Percentiles rank a stretch among this genome's conserved stretches.
Evolutionary conservation across 2,888 invertebrate species (phyloP).

Genomic region (Drosophila lutescens): DNA sequence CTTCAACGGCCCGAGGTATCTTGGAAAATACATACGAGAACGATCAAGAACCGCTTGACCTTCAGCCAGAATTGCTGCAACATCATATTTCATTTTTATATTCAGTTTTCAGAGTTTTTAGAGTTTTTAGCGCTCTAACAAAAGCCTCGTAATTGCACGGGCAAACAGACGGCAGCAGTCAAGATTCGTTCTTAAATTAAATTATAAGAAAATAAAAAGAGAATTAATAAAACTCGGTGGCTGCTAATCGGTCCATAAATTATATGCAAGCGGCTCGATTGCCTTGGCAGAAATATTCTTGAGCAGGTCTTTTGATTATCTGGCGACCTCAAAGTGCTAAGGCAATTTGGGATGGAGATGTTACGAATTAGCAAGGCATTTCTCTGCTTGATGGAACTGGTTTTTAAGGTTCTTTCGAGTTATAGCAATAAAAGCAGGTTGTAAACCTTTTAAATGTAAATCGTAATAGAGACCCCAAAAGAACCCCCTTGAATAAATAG

Average conservation of each 20-base stretch:
- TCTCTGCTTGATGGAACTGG: constrained; percentile 24
- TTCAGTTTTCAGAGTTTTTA: constrained; percentile 13
- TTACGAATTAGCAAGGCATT: constrained; percentile 29
- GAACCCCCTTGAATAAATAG: constrained; percentile 38
- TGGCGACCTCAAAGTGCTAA: constrained; percentile 14
- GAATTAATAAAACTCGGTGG: constrained; percentile 29
- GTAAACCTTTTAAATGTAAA: constrained; percentile 17
- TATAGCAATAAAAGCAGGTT: background rate
- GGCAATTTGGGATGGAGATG: constrained; percentile 19
- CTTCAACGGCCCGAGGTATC: constrained; percentile 15
- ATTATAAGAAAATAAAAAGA: constrained; percentile 25
- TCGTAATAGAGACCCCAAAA: constrained; percentile 12
- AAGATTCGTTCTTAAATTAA: constrained; percentile 41
- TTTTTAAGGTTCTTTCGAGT: constrained; percentile 22
- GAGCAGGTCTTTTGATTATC: constrained; percentile 27
- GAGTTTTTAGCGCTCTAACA: constrained; percentile 22
- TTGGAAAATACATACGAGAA: constrained; percentile 43
- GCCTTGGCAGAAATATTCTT: constrained; percentile 61
- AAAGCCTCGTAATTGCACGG: constrained; percentile 40
- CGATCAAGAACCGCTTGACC: constrained; percentile 52
- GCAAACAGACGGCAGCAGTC: constrained; percentile 19
- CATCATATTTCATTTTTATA: constrained; percentile 56
- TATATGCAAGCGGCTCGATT: constrained; percentile 50
- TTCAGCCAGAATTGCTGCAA: constrained; percentile 50
- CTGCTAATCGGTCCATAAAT: constrained; percentile 46